phyloP scores from a whole-genome alignment of 2,888 invertebrate genomes.

The Epinotia nisella region DNA sequence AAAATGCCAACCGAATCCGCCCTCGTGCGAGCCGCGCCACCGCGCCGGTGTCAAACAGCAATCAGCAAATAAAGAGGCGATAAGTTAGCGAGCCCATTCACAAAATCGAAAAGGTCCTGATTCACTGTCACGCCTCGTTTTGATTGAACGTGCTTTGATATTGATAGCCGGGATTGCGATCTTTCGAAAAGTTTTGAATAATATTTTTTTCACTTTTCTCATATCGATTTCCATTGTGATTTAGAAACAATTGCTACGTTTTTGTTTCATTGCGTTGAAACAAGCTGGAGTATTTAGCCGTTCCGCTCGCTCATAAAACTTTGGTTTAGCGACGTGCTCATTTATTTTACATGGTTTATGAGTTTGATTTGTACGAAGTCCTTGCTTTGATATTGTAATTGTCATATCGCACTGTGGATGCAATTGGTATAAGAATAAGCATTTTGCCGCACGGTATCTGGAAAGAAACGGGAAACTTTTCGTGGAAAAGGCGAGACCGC shows the following conservation, averaged over 20 bases:
- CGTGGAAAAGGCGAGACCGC: constrained; percentile 37
- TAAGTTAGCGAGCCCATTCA: constrained; percentile 81
- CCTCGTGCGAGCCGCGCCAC: constrained; percentile 35
- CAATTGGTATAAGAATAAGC: not conserved
- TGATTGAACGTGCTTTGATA: constrained; percentile 84
- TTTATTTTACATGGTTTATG: constrained; percentile 8
- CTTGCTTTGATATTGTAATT: not conserved
- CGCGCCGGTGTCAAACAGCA: constrained; percentile 74
- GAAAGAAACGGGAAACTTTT: constrained; percentile 13
- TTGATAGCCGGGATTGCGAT: constrained; percentile 80
- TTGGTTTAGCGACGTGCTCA: constrained; percentile 13
- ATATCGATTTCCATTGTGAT: constrained; percentile 77
- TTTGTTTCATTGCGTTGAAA: constrained; percentile 64
- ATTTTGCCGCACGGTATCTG: not conserved
- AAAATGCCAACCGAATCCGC: constrained; percentile 74
- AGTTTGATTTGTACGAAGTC: not conserved
- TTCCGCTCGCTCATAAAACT: not conserved
- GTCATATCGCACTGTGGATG: not conserved
- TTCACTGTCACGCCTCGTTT: constrained; percentile 83
- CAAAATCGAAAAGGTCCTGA: constrained; percentile 79
- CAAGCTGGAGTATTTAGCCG: constrained; percentile 52
- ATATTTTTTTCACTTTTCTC: constrained; percentile 76
- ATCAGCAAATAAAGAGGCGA: constrained; percentile 81
- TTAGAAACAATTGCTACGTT: constrained; percentile 75
- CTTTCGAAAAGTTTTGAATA: constrained; percentile 74